phyloP scores from a whole-genome alignment of 2,113 vertebrate genomes.

The Spheniscus mendiculus region DNA sequence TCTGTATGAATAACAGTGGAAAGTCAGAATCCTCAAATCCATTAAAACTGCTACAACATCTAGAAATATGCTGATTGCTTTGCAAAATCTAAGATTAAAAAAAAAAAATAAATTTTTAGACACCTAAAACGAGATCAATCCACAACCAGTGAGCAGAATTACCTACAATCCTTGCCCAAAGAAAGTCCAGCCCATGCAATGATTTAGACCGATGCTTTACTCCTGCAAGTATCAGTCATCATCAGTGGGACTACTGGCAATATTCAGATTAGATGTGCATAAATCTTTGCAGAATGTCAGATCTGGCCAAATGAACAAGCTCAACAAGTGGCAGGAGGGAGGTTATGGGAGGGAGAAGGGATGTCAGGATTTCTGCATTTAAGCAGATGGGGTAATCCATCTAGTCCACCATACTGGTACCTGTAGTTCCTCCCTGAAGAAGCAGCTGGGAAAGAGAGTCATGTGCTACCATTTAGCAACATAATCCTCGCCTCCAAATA shows the following conservation, averaged over 20 bases:
- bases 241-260: neutral
- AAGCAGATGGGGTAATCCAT: neutral
- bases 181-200: neutral
- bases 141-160: neutral
- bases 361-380: neutral
- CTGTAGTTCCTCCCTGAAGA: neutral
- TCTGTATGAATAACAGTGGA: neutral
- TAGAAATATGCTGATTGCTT: neutral
- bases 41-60: neutral
- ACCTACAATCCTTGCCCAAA: neutral
- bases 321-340: neutral
- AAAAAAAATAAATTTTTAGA: too few relatives aligned
- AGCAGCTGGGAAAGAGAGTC: neutral
- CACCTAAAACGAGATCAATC: neutral
- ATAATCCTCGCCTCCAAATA: neutral
- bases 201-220: neutral
- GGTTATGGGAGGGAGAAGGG: neutral
- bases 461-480: neutral
- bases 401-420: neutral
- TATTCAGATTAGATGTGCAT: neutral
- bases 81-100: neutral
- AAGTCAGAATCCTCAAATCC: neutral
- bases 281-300: neutral
- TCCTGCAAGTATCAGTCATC: neutral
- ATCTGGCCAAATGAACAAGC: neutral